These are phyloP conservation scores for Amblyteles armatorius DNA, from an alignment of 2,888 invertebrate genomes.

Conservation along the genomic window DNA sequence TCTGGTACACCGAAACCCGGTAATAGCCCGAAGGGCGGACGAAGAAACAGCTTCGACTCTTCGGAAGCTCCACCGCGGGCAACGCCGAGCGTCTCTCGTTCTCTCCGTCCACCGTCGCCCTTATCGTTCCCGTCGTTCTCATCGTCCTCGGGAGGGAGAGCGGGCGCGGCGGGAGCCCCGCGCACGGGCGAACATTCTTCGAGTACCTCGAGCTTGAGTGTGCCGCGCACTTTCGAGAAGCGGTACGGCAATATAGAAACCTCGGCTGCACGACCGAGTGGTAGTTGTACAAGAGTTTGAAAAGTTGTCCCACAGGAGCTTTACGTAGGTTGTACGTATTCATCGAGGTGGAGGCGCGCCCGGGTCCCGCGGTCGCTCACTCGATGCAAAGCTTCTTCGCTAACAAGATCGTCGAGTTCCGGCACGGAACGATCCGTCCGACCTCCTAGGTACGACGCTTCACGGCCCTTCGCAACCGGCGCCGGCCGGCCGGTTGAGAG, in stretches of 20 bases:
- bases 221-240: slow-evolving; percentile 58
- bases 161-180: slow-evolving; percentile 1
- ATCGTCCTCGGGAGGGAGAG: slow-evolving; percentile 38
- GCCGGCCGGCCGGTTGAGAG: background rate
- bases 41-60: slow-evolving; percentile 66
- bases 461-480: background rate
- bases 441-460: background rate
- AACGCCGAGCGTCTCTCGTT: slow-evolving; percentile 51
- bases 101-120: slow-evolving; percentile 45
- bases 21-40: slow-evolving; percentile 68
- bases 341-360: background rate
- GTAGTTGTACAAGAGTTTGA: slow-evolving; percentile 47
- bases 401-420: slow-evolving; percentile 47
- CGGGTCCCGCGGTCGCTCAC: background rate
- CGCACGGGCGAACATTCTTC: slow-evolving; percentile 59
- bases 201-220: slow-evolving; percentile 67
- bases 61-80: slow-evolving; percentile 43
- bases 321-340: slow-evolving; percentile 17
- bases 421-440: slow-evolving; percentile 16
- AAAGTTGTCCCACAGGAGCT: slow-evolving; percentile 49
- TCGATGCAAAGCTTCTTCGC: slow-evolving; percentile 48
- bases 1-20: slow-evolving; percentile 52
- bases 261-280: slow-evolving; percentile 43
- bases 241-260: slow-evolving; percentile 51
- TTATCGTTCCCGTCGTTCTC: slow-evolving; percentile 52